A percentile compares a stretch with the other conserved stretches of the same genome.
These are phyloP conservation scores for Oxygymnocypris stewartii DNA, from an alignment of 2,113 vertebrate species.

Conservation along the genomic window DNA sequence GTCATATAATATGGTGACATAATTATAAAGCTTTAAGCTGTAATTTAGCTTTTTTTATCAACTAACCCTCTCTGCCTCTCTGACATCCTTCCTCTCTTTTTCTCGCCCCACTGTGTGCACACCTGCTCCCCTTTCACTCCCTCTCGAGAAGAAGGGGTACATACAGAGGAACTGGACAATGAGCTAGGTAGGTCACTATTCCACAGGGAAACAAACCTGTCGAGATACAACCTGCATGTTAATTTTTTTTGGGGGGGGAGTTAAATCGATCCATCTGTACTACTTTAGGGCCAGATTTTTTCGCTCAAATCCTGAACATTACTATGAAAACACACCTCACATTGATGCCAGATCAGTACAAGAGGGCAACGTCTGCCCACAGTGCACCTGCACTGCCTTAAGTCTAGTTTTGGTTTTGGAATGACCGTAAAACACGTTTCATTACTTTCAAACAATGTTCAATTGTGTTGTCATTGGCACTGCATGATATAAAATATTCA, in stretches of 20 bases:
- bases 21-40: constrained; percentile 50
- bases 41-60: constrained; percentile 72
- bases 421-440: not conserved
- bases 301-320: not conserved
- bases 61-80: constrained; percentile 70
- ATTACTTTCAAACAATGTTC: constrained; percentile 22
- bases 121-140: constrained; percentile 78
- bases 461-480: constrained; percentile 7
- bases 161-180: constrained; percentile 99
- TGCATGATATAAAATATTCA: constrained; percentile 48
- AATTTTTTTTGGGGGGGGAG: not conserved
- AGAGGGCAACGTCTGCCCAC: not conserved
- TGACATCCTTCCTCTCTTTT: constrained; percentile 77
- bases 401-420: not conserved
- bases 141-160: constrained; percentile 96
- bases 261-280: not conserved
- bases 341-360: constrained; percentile 26
- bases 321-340: not conserved
- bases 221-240: not conserved
- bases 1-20: not conserved
- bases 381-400: not conserved
- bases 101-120: constrained; percentile 76
- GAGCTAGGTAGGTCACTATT: constrained; percentile 88
- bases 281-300: constrained; percentile 10
- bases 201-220: constrained; percentile 25